Conservation (phyloP, 2,113 vertebrate species). For the Hypocryptadius cinnamomeus region DNA sequence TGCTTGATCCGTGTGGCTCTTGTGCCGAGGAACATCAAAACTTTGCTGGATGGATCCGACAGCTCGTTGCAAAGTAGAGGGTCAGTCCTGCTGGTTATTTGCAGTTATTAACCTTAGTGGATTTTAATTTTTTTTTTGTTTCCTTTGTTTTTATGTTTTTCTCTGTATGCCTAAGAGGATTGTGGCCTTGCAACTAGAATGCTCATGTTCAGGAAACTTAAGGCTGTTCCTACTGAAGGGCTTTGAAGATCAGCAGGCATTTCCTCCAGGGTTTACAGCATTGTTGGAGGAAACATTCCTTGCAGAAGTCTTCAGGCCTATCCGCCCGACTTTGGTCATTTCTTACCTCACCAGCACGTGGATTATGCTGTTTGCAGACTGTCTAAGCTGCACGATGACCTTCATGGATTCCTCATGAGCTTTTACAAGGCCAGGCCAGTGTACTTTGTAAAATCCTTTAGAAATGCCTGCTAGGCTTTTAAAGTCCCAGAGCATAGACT, state of each 20-base stretch:
- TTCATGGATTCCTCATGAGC: constrained; percentile 35
- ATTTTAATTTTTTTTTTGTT: background rate
- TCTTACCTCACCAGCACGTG: constrained; percentile 31
- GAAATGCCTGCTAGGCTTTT: constrained; percentile 47
- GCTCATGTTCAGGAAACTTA: constrained; percentile 43
- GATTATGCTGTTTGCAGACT: constrained; percentile 46
- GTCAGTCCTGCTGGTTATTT: constrained; percentile 36
- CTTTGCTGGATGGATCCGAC: constrained; percentile 48
- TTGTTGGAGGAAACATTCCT: constrained; percentile 6
- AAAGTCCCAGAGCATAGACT: constrained; percentile 27
- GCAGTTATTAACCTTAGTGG: background rate
- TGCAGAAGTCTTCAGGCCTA: constrained; percentile 29
- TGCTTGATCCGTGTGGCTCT: constrained; percentile 13
- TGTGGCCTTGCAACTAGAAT: background rate
- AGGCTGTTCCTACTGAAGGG: constrained; percentile 6
- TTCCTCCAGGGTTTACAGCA: constrained; percentile 34
- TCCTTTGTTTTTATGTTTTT: background rate
- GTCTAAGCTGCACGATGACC: constrained; percentile 45
- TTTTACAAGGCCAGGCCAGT: constrained; percentile 37
- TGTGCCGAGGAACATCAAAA: constrained; percentile 43
- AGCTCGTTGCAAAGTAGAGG: constrained; percentile 37
- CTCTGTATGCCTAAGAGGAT: background rate
- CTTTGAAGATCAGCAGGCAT: constrained; percentile 63
- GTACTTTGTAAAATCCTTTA: constrained; percentile 51
- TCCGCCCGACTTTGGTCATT: background rate